A percentile compares a stretch with the other conserved stretches of the same genome.
Conservation (phyloP, 1,140 invertebrate genomes). For the Drosophila gunungcola region DNA sequence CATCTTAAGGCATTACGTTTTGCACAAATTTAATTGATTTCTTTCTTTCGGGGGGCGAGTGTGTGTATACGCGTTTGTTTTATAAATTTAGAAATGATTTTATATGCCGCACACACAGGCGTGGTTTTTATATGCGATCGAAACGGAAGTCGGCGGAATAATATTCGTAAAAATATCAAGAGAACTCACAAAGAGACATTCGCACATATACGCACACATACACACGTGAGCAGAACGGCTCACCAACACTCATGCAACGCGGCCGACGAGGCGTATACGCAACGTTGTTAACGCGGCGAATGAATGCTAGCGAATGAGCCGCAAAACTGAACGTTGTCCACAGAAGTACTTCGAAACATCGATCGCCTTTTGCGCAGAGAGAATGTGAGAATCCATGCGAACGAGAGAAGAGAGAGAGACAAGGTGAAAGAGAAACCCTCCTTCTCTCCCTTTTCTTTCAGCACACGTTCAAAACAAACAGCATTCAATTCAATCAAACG, state of each 20-base stretch:
- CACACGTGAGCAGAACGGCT: not conserved
- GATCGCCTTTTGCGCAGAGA: conserved; percentile 16
- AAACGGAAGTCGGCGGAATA: conserved; percentile 54
- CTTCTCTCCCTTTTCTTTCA: not conserved
- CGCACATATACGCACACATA: conserved; percentile 11
- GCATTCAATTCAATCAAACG: conserved; percentile 64
- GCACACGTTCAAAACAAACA: conserved; percentile 68
- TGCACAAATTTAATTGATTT: conserved; percentile 60
- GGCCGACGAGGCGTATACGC: conserved; percentile 55
- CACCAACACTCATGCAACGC: conserved; percentile 38
- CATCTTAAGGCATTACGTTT: conserved; percentile 30
- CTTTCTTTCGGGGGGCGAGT: conserved; percentile 11
- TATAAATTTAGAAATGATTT: conserved; percentile 81
- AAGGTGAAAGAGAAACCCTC: not conserved
- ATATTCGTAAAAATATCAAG: conserved; percentile 34
- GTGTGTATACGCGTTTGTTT: conserved; percentile 62
- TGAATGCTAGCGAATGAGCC: conserved; percentile 63
- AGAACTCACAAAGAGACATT: conserved; percentile 29
- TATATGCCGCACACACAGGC: conserved; percentile 35
- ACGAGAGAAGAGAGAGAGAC: not conserved
- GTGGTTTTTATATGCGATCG: conserved; percentile 18
- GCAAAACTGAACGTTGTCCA: conserved; percentile 23
- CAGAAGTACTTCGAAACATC: conserved; percentile 58
- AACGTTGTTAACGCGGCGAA: conserved; percentile 74
- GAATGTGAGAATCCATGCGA: conserved; percentile 3